Base-by-base conservation (phyloP, 2,888 invertebrate genomes). In the Philonicus albiceps region DNA sequence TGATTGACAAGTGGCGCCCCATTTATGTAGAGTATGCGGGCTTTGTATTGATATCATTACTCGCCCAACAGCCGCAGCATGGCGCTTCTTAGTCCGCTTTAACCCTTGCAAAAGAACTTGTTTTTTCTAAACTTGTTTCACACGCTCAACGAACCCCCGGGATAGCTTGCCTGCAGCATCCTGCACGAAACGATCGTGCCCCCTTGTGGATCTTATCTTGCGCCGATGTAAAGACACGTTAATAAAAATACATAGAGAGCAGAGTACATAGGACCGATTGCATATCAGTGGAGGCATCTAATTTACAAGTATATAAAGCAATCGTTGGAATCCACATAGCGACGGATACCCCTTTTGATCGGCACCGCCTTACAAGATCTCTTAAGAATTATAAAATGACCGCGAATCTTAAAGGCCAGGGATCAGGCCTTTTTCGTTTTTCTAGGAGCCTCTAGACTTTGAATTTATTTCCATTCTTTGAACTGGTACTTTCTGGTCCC, bases 1-100 rank as follows among this genome's bases (percentile, higher is more conserved):
- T 83, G 83, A 83, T 83, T 83, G 83, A 83, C 83, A 83, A 83
- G 83, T 83, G 83, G 83, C 83, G 83, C 83, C 64, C 72, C 64
- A 83, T 83, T 83, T 64, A 64, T 8, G 19, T n/a, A 16, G 19
- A 34, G 8, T 19, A 11, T 80, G 31, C 31, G 11, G 16, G 53
- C 27, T 53, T 13, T 34, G 53, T 80, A 22, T 80, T 30, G 49
- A 30, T 30, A 27, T 30, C 53, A 30, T 53, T 30, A 30, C 31
- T 30, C n/a, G 80, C 53, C n/a, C 27, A 37, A 8, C 34, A 8
- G 22, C 22, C 27, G 13, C 27, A 80, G 30, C 83, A 83, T 83
- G 83, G 83, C 83, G 83, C 83, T 83, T 43, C 40, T 30, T 43
- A 43, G 27, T 34, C 74, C 13, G 64, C 74, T 11, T 7, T 31